Evolutionary conservation across 2,888 invertebrate species (phyloP), one percentile per base, ranked within the genome.

Genomic region (Sceliomorpha sp.): DNA sequence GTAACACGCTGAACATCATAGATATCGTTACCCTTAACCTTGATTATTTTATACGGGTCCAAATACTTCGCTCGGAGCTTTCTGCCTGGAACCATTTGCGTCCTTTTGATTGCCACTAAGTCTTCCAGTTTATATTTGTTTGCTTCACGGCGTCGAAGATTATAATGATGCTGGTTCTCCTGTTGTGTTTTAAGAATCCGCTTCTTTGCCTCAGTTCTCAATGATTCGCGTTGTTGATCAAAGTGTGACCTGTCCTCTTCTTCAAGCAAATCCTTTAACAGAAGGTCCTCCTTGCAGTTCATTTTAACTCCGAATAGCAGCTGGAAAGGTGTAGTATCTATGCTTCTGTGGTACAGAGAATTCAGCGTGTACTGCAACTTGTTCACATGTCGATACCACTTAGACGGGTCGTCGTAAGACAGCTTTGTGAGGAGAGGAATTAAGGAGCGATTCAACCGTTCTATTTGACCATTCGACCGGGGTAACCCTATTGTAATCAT

Each of bases 401-500:
- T 56, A 3, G 24, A 1, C 7, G 50, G 29, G 13, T 66, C 50
- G 9, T 62, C 55, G 7, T 37, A 8, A 3, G 56, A 17, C 17
- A 68, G 12, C 31, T 58, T 66, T n/a, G 42, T 31, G 1, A 66
- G 31, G 7, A 51, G 10, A 3, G 58, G 34, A 5, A 48, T 24
- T 13, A 66, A 42, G 0, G 44, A 9, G 12, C 29, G 40, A 36
- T 50, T 64, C 0, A 47, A 17, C n/a, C 44, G 15, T 24, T 62
- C 60, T 2, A 48, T 36, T 32, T 67, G 67, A 15, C 66, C 68
- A 31, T 62, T 56, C 6, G 53, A 47, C 2, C 45, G 12, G 17
- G 56, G 56, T 5, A 62, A 24, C 0, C 62, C 62, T 1, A 60
- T 48, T 9, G 58, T 50, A 32, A 64, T 56, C 27, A 26, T 47